phyloP scores from a whole-genome alignment of 2,888 invertebrate species.

The Melipona bicolor region DNA sequence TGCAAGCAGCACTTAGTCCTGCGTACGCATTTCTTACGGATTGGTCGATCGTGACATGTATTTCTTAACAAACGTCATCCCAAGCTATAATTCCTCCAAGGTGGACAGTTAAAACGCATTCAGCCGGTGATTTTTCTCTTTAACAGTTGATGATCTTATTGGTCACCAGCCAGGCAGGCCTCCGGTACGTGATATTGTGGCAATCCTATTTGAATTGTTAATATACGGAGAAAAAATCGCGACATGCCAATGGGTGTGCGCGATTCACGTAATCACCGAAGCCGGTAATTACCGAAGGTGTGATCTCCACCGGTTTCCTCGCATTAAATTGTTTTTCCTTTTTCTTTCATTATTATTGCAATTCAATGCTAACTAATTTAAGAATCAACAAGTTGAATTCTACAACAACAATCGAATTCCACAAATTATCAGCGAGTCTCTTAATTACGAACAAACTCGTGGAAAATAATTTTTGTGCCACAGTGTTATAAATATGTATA shows the following conservation, averaged over 20 bases:
- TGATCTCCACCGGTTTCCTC: conserved; percentile 34
- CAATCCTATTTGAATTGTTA: conserved; percentile 83
- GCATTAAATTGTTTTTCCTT: not conserved
- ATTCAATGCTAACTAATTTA: not conserved
- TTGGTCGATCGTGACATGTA: conserved; percentile 25
- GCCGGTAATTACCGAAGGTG: conserved; percentile 38
- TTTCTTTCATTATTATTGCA: not conserved
- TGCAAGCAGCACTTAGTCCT: conserved; percentile 14
- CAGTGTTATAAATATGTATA: not conserved
- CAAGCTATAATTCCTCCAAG: conserved; percentile 29
- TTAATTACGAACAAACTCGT: not conserved
- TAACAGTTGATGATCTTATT: conserved; percentile 72
- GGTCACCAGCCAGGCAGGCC: conserved; percentile 80
- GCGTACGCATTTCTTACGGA: not conserved
- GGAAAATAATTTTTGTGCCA: not conserved
- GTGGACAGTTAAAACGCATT: conserved; percentile 48
- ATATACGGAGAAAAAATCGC: conserved; percentile 63
- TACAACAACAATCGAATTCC: not conserved
- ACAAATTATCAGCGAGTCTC: not conserved
- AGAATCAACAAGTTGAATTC: no score
- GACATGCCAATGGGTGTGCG: conserved; percentile 56
- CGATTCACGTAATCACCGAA: conserved; percentile 44
- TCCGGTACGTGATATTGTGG: conserved; percentile 83
- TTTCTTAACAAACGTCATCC: conserved; percentile 40
- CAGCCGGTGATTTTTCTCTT: conserved; percentile 53